phyloP scores from a whole-genome alignment of 2,888 invertebrate genomes.

The Alloscopus bannaensis region DNA sequence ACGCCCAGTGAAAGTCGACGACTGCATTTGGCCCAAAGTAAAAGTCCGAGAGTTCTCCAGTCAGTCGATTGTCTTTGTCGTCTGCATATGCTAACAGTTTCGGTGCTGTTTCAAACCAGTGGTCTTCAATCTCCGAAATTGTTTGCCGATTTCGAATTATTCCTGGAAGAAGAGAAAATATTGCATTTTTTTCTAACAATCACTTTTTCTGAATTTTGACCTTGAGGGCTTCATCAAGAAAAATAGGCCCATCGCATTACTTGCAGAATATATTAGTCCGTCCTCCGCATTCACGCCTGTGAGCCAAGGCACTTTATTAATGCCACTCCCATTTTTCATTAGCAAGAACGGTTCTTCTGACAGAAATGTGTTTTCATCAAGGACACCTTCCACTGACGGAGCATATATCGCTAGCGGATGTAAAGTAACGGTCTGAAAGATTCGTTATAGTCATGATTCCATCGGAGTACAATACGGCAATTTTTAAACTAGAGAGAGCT shows the following conservation, averaged over 20 bases:
- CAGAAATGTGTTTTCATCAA: conserved; percentile 62
- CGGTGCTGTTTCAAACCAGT: conserved; percentile 63
- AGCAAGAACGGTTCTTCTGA: conserved; percentile 63
- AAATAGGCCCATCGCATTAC: conserved; percentile 43
- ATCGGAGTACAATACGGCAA: too few species aligned
- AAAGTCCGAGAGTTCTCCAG: conserved; percentile 43
- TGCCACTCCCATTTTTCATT: conserved; percentile 53
- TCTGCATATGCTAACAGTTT: conserved; percentile 59
- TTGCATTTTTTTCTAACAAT: too few species aligned
- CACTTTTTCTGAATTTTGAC: too few species aligned
- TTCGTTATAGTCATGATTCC: too few species aligned
- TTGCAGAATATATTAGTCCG: conserved; percentile 66
- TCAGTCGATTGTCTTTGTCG: conserved; percentile 41
- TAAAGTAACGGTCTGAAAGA: conserved; percentile 55
- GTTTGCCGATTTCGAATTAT: conserved; percentile 60
- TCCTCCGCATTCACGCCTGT: conserved; percentile 68
- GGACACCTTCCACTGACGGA: conserved; percentile 62
- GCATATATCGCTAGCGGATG: conserved; percentile 67
- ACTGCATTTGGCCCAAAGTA: conserved; percentile 59
- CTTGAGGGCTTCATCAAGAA: too few species aligned
- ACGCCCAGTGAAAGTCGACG: conserved; percentile 56
- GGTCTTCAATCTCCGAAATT: conserved; percentile 59
- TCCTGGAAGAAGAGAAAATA: conserved; percentile 44
- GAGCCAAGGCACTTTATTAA: conserved; percentile 67
- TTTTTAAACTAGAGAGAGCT: too few species aligned